Conservation (phyloP, 2,113 vertebrate genomes). For the Machaerirhynchus nigripectus region DNA sequence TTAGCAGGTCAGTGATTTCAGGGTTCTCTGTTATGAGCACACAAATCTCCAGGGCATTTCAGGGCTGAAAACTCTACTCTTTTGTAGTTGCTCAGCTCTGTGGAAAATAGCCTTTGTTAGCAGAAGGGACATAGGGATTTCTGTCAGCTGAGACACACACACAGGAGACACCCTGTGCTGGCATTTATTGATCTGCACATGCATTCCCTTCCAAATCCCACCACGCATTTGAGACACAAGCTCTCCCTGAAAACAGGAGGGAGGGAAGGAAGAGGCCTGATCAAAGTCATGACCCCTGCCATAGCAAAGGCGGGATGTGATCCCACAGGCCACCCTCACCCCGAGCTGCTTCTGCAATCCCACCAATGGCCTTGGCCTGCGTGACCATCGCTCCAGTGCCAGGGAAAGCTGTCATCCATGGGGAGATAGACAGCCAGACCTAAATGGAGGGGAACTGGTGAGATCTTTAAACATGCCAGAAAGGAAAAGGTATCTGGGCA, state of each 20-base stretch:
- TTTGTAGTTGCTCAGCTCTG: slow-evolving; percentile 11
- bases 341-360: background rate
- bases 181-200: background rate
- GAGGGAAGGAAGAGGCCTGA: background rate
- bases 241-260: background rate
- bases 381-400: background rate
- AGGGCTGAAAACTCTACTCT: background rate
- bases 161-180: background rate
- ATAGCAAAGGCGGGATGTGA: background rate
- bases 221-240: background rate
- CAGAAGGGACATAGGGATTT: background rate
- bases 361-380: background rate
- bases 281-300: background rate
- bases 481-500: background rate
- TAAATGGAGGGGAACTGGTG: background rate
- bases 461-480: background rate
- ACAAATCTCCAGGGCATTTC: background rate
- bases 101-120: background rate
- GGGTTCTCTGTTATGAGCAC: background rate
- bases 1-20: background rate
- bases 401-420: background rate
- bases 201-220: background rate
- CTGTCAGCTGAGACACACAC: background rate
- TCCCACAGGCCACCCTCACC: background rate
- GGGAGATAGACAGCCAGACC: background rate